Conservation (phyloP, 2,797 vertebrate genomes). For the Gobio occitaniae region DNA sequence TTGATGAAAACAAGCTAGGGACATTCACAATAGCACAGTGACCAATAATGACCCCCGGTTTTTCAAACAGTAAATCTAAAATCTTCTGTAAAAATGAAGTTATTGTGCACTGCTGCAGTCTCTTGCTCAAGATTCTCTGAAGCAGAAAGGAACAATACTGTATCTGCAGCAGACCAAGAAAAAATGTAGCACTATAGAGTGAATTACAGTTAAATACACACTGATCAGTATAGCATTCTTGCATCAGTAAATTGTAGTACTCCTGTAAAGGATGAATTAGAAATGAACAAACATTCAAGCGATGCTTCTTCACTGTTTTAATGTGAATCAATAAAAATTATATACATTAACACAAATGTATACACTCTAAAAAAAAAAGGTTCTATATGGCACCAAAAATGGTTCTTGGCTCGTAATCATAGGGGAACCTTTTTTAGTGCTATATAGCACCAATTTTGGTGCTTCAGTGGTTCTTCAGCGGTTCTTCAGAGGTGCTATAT, state of each 20-base stretch:
- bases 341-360: no score
- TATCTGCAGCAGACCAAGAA: not conserved
- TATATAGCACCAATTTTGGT: no score
- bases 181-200: not conserved
- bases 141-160: not conserved
- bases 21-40: slow-evolving; percentile 6
- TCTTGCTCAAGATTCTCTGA: not conserved
- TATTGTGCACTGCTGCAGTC: not conserved
- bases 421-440: no score
- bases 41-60: not conserved
- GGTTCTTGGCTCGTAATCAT: no score
- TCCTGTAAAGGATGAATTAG: no score
- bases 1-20: not conserved
- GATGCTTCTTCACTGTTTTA: no score
- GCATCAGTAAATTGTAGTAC: not conserved
- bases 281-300: no score
- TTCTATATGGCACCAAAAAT: no score
- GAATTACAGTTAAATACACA: not conserved
- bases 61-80: slow-evolving; percentile 13
- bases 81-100: not conserved
- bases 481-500: no score
- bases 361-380: no score
- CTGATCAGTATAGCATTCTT: not conserved
- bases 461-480: no score
- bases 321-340: no score